phyloP scores from a whole-genome alignment of 2,113 vertebrate genomes.

The Empidonax traillii region DNA sequence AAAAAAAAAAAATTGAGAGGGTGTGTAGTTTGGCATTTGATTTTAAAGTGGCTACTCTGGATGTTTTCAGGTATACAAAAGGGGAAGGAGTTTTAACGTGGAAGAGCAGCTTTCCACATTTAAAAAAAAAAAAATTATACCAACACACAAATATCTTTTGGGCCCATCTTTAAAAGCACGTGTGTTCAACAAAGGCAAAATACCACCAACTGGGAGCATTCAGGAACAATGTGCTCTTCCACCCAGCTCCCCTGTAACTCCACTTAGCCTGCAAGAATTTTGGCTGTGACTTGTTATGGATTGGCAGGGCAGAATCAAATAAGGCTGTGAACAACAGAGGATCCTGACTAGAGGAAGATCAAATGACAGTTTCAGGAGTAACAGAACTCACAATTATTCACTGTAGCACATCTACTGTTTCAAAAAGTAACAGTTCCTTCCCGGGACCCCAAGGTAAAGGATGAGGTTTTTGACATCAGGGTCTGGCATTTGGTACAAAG shows the following conservation, averaged over 20 bases:
- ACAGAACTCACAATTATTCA: neutral
- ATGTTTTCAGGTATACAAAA: neutral
- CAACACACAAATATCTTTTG: neutral
- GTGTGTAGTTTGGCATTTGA: constrained; percentile 18
- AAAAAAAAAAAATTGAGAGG: neutral
- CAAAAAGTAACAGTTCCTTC: neutral
- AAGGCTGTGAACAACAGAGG: neutral
- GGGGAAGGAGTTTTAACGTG: neutral
- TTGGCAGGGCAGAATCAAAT: constrained; percentile 7
- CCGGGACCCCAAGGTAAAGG: accelerated
- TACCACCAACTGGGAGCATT: neutral
- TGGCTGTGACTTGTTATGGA: neutral
- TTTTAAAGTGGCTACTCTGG: constrained; percentile 11
- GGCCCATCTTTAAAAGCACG: neutral
- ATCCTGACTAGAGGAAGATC: neutral
- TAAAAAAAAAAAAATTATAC: neutral
- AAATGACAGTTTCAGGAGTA: neutral
- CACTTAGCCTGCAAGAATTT: neutral
- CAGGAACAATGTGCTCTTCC: neutral
- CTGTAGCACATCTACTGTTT: neutral
- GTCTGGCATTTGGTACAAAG: neutral
- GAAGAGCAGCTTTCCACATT: neutral
- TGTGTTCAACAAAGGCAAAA: neutral
- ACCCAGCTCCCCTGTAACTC: neutral
- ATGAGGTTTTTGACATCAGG: neutral